These are phyloP conservation scores for Brachylomia viminalis DNA, from an alignment of 2,888 invertebrate species.

Conservation along the genomic window DNA sequence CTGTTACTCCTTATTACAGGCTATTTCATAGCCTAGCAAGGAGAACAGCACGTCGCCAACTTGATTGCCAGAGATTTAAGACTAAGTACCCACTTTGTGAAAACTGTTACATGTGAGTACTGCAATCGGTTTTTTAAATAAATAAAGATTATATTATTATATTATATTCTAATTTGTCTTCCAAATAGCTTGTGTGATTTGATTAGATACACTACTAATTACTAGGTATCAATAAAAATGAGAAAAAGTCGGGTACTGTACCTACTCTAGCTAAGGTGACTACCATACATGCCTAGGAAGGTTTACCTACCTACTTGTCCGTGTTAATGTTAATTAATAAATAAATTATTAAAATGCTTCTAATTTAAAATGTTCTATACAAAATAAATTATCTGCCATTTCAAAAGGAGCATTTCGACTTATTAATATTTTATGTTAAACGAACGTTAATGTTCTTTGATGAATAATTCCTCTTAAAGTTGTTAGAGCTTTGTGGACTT, in stretches of 20 bases:
- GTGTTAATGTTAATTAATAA: background rate
- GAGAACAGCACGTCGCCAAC: no score
- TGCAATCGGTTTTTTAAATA: no score
- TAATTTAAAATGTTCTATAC: conserved; percentile 2
- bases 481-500: conserved; percentile 43
- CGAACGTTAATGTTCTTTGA: conserved; percentile 54
- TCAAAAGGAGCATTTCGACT: conserved; percentile 32
- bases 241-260: background rate
- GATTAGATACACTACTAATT: background rate
- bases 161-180: background rate
- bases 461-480: conserved; percentile 54
- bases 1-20: no score
- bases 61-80: no score
- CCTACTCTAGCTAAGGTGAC: background rate
- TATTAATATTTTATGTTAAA: conserved; percentile 55
- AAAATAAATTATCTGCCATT: conserved; percentile 35
- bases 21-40: no score
- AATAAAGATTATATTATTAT: no score
- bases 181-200: background rate
- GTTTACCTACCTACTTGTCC: background rate
- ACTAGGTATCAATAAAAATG: background rate
- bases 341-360: conserved; percentile 23
- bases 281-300: no score
- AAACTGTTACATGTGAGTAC: no score
- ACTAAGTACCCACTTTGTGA: no score